Percentiles rank a stretch among this genome's conserved stretches.
Evolutionary conservation across 2,888 invertebrate genomes (phyloP).

Genomic region (Drosophila histrio): DNA sequence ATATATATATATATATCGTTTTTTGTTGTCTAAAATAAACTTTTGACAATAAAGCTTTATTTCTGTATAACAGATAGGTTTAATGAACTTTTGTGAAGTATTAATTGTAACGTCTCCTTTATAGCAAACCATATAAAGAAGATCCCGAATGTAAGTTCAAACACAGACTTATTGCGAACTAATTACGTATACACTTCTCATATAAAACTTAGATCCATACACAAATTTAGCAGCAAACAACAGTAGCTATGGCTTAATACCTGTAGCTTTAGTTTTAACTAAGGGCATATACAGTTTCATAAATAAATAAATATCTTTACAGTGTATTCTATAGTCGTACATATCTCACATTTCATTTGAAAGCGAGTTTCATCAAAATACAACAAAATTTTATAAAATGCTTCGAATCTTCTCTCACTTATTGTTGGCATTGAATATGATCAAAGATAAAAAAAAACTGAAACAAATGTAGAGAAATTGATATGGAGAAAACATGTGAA

Average conservation of each 20-base stretch:
- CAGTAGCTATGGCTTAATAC: too few relatives aligned
- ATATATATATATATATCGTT: background rate
- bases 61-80: background rate
- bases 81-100: background rate
- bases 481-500: conserved; percentile 11
- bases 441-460: conserved; percentile 22
- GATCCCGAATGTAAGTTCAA: too few relatives aligned
- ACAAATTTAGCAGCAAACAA: too few relatives aligned
- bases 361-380: conserved; percentile 24
- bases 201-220: too few relatives aligned
- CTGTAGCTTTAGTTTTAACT: too few relatives aligned
- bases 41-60: background rate
- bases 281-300: too few relatives aligned
- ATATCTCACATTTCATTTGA: background rate
- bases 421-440: conserved; percentile 20
- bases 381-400: background rate
- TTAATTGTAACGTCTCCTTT: background rate
- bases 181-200: too few relatives aligned
- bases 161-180: too few relatives aligned
- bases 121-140: too few relatives aligned
- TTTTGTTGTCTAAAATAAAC: background rate
- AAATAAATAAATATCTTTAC: too few relatives aligned
- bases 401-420: conserved; percentile 5
- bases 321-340: conserved; percentile 11
- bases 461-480: conserved; percentile 23